These are phyloP conservation scores for Drosophila asahinai DNA, from an alignment of 1,140 invertebrate species.

Conservation along the genomic window DNA sequence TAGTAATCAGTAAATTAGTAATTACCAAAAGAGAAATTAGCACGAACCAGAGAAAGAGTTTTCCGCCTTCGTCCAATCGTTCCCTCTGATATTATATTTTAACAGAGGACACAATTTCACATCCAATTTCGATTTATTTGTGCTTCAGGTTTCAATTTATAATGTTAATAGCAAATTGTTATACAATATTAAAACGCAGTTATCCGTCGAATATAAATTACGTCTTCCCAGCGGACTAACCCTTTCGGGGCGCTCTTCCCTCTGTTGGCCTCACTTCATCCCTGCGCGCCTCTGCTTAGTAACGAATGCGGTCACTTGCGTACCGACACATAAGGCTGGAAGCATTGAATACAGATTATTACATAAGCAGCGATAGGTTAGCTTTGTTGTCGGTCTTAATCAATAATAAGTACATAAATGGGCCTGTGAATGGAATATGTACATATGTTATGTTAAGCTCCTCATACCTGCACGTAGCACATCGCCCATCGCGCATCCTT, in stretches of 20 bases:
- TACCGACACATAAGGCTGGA: conserved; percentile 65
- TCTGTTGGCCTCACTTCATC: not conserved
- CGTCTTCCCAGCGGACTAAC: not conserved
- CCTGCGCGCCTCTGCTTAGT: conserved; percentile 22
- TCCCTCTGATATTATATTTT: not conserved
- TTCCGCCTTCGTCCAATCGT: not conserved
- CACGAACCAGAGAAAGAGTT: not conserved
- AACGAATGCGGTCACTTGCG: conserved; percentile 50
- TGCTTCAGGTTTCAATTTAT: conserved; percentile 28
- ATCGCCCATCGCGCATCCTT: not conserved
- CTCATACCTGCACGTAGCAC: conserved; percentile 2
- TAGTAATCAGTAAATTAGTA: not conserved
- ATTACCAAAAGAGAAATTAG: no score
- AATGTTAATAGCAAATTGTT: conserved; percentile 24
- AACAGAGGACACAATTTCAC: not conserved
- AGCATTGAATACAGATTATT: conserved; percentile 12
- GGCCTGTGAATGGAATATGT: not conserved
- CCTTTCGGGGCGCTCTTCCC: not conserved
- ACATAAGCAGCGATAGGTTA: not conserved
- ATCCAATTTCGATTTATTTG: conserved; percentile 34
- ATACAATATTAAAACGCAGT: conserved; percentile 19
- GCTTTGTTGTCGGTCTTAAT: not conserved
- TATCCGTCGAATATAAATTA: not conserved
- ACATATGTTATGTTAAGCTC: not conserved
- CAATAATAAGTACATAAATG: conserved; percentile 2